These are phyloP conservation scores for Tetragnatha montana DNA, from an alignment of 2,888 invertebrate genomes.

Conservation along the genomic window DNA sequence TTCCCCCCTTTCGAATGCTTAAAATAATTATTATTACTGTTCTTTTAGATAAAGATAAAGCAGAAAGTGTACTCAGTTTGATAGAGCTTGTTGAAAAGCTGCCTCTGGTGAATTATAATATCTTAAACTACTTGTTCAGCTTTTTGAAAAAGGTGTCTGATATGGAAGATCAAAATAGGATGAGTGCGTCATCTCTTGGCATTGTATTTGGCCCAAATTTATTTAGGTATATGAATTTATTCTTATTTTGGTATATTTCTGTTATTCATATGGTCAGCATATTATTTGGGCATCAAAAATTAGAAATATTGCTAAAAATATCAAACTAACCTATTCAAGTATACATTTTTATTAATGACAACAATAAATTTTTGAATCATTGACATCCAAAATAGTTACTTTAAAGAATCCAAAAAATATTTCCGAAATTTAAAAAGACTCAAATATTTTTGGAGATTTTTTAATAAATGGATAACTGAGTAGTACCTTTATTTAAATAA, in stretches of 20 bases:
- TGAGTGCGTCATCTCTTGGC: constrained; percentile 77
- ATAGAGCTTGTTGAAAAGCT: constrained; percentile 74
- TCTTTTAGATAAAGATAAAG: constrained; percentile 70
- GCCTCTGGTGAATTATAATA: constrained; percentile 77
- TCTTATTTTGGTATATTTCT: not conserved
- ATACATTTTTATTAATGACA: not conserved
- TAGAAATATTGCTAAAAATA: not conserved
- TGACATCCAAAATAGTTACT: not conserved
- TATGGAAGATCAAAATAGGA: constrained; percentile 76
- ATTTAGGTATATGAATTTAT: constrained; percentile 75
- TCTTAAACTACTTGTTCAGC: constrained; percentile 76
- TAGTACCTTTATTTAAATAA: no score
- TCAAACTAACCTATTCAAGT: no score
- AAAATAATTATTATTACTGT: no score
- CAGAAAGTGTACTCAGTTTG: constrained; percentile 73
- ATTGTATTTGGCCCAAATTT: constrained; percentile 78
- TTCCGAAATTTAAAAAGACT: no score
- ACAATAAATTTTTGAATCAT: not conserved
- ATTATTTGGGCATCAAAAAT: no score
- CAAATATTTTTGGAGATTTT: no score
- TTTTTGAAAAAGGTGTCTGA: constrained; percentile 77
- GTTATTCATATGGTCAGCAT: not conserved
- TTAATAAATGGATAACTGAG: no score
- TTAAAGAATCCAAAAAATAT: not conserved
- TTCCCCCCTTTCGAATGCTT: no score